Evolutionary conservation across 2,888 invertebrate species (phyloP), one percentile per base, ranked within the genome.

Genomic region (Boloria selene): DNA sequence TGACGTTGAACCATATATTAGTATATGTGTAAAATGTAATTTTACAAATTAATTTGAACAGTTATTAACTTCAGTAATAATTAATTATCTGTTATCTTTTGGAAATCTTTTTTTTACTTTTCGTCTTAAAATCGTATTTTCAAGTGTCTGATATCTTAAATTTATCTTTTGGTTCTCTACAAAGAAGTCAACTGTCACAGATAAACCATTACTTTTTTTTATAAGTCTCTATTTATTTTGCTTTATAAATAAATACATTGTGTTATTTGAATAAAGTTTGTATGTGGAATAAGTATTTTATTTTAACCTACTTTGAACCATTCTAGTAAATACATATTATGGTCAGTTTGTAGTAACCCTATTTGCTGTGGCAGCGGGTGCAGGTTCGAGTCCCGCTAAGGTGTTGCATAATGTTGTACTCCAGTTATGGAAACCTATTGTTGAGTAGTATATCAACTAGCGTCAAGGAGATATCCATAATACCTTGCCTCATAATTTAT

Each of bases 261-360:
- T 69, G 68, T 72, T 71, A 71, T 68, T 67, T 65, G 62, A 72
- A 71, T 72, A 72, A 72, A 72, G 71, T 72, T 72, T 71, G 72
- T 70, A 71, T 45, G 67, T 72, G 72, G 61, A 67, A 47, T 18
- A 14, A 16, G 45, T 45, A 16, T 69, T 66, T 69, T 60, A 62
- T 65, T 70, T 42, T 31, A 38, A 10, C 31, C 2, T 38, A 7
- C 31, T 38, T 38, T 10, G 10, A 2, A 38, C 10, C 10, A 38
- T 10, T 38, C 31, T 22, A 22, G 22, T 22, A 22, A 22, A 22
- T 22, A 22, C 3, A 22, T 22, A 22, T 22, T 22, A 22, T 22
- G 22, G 22, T 22, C 22, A 22, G n/a, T n/a, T n/a, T n/a, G n/a
- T n/a, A n/a, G n/a, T n/a, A n/a, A n/a, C n/a, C n/a, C n/a, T n/a